A percentile compares a stretch with the other conserved stretches of the same genome.
These are phyloP conservation scores for Hyphantria cunea DNA, from an alignment of 1,140 invertebrate species.

Conservation along the genomic window DNA sequence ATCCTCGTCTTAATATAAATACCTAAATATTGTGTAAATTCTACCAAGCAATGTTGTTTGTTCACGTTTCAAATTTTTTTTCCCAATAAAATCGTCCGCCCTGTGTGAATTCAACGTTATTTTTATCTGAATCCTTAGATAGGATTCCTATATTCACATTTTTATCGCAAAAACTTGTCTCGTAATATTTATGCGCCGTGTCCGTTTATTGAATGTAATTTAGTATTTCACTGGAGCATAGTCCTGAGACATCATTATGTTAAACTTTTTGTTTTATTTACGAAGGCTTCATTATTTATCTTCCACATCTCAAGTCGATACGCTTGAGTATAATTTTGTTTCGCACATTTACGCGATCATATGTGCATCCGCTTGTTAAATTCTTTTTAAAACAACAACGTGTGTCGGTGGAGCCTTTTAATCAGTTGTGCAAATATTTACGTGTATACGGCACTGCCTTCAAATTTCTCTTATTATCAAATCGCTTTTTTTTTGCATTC, in stretches of 20 bases:
- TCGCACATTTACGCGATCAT: constrained; percentile 1
- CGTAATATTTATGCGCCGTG: constrained; percentile 20
- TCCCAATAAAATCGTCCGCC: background rate
- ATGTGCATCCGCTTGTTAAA: constrained; percentile 5
- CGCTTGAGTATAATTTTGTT: background rate
- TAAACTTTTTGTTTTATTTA: constrained; percentile 12
- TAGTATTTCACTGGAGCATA: constrained; percentile 11
- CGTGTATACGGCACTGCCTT: background rate
- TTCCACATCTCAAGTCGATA: background rate
- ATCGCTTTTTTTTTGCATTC: background rate
- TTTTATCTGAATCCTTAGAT: constrained; percentile 29
- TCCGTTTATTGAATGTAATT: constrained; percentile 24
- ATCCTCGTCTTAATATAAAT: too few species aligned
- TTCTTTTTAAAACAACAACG: constrained; percentile 1
- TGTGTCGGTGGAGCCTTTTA: background rate
- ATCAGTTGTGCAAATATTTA: constrained; percentile 1
- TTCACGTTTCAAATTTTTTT: constrained; percentile 1
- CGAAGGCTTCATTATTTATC: constrained; percentile 5
- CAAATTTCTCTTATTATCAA: background rate
- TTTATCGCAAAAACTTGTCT: constrained; percentile 22
- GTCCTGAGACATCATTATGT: constrained; percentile 5
- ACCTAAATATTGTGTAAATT: too few species aligned
- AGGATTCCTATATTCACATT: constrained; percentile 10
- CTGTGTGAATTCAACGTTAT: constrained; percentile 5
- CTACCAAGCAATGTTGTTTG: background rate